Percentiles rank a stretch among this genome's conserved stretches.
Evolutionary conservation across 1,140 invertebrate species (phyloP).

Genomic region (Drosophila truncata): DNA sequence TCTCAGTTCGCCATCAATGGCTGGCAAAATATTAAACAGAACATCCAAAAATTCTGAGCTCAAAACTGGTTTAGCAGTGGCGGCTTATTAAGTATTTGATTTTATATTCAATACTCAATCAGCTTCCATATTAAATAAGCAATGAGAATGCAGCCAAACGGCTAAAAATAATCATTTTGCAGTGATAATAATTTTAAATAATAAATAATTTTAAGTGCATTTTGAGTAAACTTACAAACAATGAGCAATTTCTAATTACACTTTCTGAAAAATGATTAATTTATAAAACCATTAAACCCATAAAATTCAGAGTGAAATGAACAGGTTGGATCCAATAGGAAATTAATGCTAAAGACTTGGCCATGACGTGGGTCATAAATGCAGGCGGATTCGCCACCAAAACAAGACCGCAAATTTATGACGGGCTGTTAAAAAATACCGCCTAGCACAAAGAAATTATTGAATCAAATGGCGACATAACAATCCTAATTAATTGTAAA

Average conservation of each 20-base stretch:
- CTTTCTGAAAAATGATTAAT: slow-evolving; percentile 12
- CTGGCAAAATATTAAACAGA: slow-evolving; percentile 16
- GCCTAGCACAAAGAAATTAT: slow-evolving; percentile 58
- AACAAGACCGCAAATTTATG: slow-evolving; percentile 62
- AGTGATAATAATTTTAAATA: not conserved
- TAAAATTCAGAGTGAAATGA: slow-evolving; percentile 3
- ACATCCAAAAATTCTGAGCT: slow-evolving; percentile 1
- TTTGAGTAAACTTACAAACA: not conserved
- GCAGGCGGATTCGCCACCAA: slow-evolving; percentile 29
- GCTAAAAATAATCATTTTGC: not conserved
- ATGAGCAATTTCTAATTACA: not conserved
- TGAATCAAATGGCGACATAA: slow-evolving; percentile 75
- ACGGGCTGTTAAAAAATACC: slow-evolving; percentile 49
- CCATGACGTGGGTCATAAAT: slow-evolving; percentile 30
- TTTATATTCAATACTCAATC: slow-evolving; percentile 15
- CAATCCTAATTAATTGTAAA: slow-evolving; percentile 81
- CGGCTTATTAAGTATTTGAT: slow-evolving; percentile 10
- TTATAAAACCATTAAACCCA: slow-evolving; percentile 20
- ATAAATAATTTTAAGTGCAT: not conserved
- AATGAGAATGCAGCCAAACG: not conserved
- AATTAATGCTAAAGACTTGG: slow-evolving; percentile 17
- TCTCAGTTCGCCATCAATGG: slow-evolving; percentile 27
- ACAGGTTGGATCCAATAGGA: not conserved
- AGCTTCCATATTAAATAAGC: slow-evolving; percentile 5
- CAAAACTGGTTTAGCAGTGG: slow-evolving; percentile 9